Evolutionary conservation across 1,140 invertebrate genomes (phyloP), one percentile per base, ranked within the genome.

Genomic region (Hylaeus anthracinus): DNA sequence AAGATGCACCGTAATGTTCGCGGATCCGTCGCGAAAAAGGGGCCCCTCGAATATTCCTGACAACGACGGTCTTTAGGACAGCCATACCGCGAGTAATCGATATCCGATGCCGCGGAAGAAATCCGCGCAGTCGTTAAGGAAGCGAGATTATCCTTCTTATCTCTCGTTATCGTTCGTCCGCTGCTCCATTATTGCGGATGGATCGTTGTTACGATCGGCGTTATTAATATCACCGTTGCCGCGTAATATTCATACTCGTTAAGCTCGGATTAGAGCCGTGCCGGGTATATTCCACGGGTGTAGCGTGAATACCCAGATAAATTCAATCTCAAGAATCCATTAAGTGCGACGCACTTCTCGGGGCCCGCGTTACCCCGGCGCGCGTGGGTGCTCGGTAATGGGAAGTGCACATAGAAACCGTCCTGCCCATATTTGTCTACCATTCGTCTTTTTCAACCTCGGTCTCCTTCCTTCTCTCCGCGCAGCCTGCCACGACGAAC

Each of bases 401-500:
- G 89, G 87, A 89, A 90, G 89, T 88, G 83, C 88, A 88, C 86
- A 87, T 90, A 90, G 89, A 90, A 90, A 89, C 86, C 87, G 87
- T 89, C 88, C 84, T 90, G 86, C 83, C 90, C 89, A 91, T 91
- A 91, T 91, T 90, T 90, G 90, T 87, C 75, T 88, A 88, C 90
- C 90, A 87, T 88, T 89, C 85, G 88, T 90, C 89, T 88, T 89
- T 88, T 86, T 89, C 86, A 82, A 74, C 75, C 83, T 65, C 70
- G 84, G 63, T 73, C 85, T 84, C 70, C 56, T 73, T 72, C 72
- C 53, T 58, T 37, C 65, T n/a, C 76, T 72, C 61, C 55, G 26
- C 58, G 55, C 45, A 64, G 56, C 12, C 41, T 65, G 71, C 51
- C 55, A 15, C 64, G 67, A 15, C 64, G 63, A 64, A 75, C 73